These are phyloP conservation scores for Megaustenia siamemsis DNA, from an alignment of 2,888 invertebrate genomes.

Conservation along the genomic window DNA sequence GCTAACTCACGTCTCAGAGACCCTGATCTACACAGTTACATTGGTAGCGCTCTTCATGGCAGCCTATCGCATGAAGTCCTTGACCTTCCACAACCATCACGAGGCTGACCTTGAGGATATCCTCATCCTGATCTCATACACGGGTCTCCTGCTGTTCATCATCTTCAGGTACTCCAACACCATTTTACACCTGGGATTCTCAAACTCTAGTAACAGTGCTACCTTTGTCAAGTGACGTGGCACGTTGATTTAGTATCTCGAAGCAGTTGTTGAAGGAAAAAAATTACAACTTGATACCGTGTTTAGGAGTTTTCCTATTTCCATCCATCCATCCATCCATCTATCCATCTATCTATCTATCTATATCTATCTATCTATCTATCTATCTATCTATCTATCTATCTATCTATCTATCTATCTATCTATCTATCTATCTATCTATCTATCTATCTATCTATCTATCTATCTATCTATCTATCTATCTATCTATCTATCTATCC, in stretches of 20 bases:
- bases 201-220: too few relatives aligned
- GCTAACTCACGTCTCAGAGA: conserved; percentile 93
- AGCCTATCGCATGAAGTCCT: conserved; percentile 83
- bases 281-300: too few relatives aligned
- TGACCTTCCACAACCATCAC: conserved; percentile 56
- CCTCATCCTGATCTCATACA: conserved; percentile 92
- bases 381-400: not conserved
- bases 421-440: not conserved
- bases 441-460: not conserved
- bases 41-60: conserved; percentile 93
- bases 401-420: not conserved
- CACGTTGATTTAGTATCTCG: too few relatives aligned
- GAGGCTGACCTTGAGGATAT: conserved; percentile 69
- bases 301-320: too few relatives aligned
- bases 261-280: too few relatives aligned
- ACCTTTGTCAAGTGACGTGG: too few relatives aligned
- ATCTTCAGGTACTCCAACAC: conserved; percentile 86
- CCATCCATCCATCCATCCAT: too few relatives aligned
- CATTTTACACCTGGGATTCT: too few relatives aligned
- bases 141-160: conserved; percentile 94
- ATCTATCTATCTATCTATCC: not conserved
- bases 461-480: not conserved
- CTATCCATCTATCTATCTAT: not conserved
- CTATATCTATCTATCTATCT: not conserved
- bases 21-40: conserved; percentile 91